phyloP scores from a whole-genome alignment of 2,113 vertebrate species.

The Mus pahari region DNA sequence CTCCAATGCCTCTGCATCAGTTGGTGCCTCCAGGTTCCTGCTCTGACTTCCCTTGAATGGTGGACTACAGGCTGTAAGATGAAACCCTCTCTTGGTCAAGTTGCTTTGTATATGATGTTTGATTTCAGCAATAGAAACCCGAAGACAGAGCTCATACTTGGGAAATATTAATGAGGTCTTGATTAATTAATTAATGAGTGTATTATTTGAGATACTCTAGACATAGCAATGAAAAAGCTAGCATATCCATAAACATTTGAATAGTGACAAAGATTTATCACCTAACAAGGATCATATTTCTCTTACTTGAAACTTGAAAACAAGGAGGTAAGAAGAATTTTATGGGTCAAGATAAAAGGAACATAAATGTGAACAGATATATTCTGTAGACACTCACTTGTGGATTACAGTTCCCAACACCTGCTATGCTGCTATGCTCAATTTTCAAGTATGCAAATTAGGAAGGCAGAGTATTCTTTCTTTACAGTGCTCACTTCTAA shows the following conservation, averaged over 20 bases:
- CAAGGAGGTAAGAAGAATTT: not conserved
- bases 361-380: not conserved
- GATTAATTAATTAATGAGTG: slow-evolving; percentile 40
- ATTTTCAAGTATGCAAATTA: not conserved
- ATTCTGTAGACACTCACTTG: not conserved
- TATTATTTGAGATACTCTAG: slow-evolving; percentile 31
- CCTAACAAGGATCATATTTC: not conserved
- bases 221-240: not conserved
- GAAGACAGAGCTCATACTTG: not conserved
- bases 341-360: not conserved
- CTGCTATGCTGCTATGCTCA: not conserved
- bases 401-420: not conserved
- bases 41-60: not conserved
- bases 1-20: not conserved
- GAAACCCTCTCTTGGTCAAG: not conserved
- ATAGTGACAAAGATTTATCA: not conserved
- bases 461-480: not conserved
- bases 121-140: not conserved
- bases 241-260: not conserved
- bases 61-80: not conserved
- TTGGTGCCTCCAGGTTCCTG: not conserved
- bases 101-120: not conserved
- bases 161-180: not conserved
- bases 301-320: not conserved
- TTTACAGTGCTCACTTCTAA: not conserved